Conservation (phyloP, 2,888 invertebrate genomes). For the Acleris sparsana region DNA sequence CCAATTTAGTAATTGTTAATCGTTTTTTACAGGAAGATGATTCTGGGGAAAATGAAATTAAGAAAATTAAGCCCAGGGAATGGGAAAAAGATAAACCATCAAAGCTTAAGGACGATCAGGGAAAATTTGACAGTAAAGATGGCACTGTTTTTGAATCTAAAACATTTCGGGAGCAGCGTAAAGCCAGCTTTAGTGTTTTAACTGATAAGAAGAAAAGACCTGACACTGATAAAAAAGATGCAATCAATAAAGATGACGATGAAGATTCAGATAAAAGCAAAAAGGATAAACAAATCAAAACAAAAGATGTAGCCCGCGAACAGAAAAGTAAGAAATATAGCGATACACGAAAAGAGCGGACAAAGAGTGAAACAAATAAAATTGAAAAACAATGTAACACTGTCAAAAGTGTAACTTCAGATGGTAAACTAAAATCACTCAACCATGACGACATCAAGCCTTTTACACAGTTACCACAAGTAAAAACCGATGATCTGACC, state of each 20-base stretch:
- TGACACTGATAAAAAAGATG: conserved; percentile 73
- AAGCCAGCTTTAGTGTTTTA: conserved; percentile 57
- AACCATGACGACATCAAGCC: conserved; percentile 78
- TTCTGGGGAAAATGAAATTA: conserved; percentile 68
- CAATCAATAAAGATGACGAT: conserved; percentile 69
- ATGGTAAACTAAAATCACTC: conserved; percentile 64
- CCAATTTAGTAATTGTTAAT: conserved; percentile 9
- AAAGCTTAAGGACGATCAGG: conserved; percentile 66
- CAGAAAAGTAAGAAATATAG: conserved; percentile 78
- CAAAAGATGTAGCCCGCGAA: conserved; percentile 74
- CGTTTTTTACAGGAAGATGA: conserved; percentile 72
- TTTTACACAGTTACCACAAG: conserved; percentile 78
- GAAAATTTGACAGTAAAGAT: conserved; percentile 61
- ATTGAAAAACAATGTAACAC: conserved; percentile 70
- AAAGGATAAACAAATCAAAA: conserved; percentile 72
- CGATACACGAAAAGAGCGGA: conserved; percentile 76
- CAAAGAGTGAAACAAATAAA: conserved; percentile 64
- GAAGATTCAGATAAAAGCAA: conserved; percentile 71
- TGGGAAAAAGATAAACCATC: conserved; percentile 73
- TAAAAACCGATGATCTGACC: conserved; percentile 76
- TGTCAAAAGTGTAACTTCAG: conserved; percentile 67
- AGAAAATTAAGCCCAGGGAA: conserved; percentile 76
- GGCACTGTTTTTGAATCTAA: conserved; percentile 72
- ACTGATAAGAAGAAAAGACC: conserved; percentile 76
- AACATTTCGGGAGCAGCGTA: conserved; percentile 72